These are phyloP conservation scores for Caenorhabditis latens DNA, from an alignment of 1,140 invertebrate species.

Conservation along the genomic window DNA sequence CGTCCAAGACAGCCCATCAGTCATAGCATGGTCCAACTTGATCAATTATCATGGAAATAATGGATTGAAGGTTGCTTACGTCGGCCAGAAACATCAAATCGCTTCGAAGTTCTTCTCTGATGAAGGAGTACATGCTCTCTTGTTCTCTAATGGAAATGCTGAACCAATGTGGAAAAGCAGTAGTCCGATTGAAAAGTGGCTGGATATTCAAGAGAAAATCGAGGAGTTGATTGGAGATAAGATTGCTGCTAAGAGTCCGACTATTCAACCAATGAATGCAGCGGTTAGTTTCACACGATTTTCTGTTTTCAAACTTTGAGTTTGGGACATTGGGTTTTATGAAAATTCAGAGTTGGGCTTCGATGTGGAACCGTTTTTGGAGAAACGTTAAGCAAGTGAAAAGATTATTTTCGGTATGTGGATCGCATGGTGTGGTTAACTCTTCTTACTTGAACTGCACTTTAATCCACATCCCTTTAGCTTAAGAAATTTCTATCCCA, in stretches of 20 bases:
- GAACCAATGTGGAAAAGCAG: conserved; percentile 55
- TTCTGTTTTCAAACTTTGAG: background rate
- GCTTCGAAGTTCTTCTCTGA: conserved; percentile 33
- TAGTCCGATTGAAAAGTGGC: conserved; percentile 47
- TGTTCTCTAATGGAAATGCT: conserved; percentile 55
- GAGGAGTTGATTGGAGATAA: conserved; percentile 56
- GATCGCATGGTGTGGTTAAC: conserved; percentile 45
- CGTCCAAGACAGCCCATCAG: conserved; percentile 63
- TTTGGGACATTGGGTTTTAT: background rate
- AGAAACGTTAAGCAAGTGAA: conserved; percentile 19
- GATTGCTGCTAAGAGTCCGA: background rate
- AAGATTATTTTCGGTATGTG: conserved; percentile 20
- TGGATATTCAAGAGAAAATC: conserved; percentile 61
- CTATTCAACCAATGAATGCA: background rate
- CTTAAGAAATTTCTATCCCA: background rate
- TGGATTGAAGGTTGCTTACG: conserved; percentile 50
- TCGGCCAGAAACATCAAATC: conserved; percentile 56
- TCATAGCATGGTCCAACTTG: conserved; percentile 61
- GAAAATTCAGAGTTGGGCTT: conserved; percentile 7
- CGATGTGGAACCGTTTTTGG: conserved; percentile 34
- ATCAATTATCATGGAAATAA: conserved; percentile 53
- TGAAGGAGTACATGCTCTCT: conserved; percentile 13
- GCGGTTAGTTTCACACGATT: background rate
- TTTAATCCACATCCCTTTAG: conserved; percentile 36
- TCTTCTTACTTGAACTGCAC: conserved; percentile 20